phyloP scores from a whole-genome alignment of 2,797 vertebrate species.

The Psittacula echo region DNA sequence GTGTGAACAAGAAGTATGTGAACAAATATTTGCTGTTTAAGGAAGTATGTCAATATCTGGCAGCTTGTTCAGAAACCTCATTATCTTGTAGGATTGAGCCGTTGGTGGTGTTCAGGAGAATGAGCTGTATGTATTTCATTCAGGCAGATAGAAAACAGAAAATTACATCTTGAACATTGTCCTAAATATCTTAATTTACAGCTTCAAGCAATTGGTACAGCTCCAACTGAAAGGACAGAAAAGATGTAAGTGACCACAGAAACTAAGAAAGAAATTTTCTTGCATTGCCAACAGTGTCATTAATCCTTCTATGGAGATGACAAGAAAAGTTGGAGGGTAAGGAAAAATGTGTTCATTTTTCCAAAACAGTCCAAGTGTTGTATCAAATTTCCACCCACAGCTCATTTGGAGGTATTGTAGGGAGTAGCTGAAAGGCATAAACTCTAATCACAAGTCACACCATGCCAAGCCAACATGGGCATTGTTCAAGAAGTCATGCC shows the following conservation, averaged over 20 bases:
- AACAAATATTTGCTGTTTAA: neutral
- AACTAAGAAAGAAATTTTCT: neutral
- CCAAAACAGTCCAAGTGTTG: neutral
- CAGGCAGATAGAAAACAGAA: constrained; percentile 1
- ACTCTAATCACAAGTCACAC: neutral
- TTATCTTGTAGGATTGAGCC: neutral
- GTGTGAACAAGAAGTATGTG: neutral
- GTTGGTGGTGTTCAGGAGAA: neutral
- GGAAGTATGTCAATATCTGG: neutral
- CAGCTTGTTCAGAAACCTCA: neutral
- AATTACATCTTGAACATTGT: neutral
- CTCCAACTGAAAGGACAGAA: neutral
- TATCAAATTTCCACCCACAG: neutral
- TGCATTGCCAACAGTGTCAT: neutral
- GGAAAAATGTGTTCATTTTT: neutral
- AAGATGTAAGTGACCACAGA: neutral
- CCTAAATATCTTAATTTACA: constrained; percentile 15
- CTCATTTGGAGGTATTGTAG: neutral
- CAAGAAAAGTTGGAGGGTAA: neutral
- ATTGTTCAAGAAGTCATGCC: neutral
- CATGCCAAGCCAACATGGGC: neutral
- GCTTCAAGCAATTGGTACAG: neutral
- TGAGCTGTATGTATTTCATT: neutral
- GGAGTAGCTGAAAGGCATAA: neutral
- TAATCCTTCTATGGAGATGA: neutral